Evolutionary conservation across 2,797 vertebrate species (phyloP), one percentile per base, ranked within the genome.

Genomic region (Gambelia wislizenii): DNA sequence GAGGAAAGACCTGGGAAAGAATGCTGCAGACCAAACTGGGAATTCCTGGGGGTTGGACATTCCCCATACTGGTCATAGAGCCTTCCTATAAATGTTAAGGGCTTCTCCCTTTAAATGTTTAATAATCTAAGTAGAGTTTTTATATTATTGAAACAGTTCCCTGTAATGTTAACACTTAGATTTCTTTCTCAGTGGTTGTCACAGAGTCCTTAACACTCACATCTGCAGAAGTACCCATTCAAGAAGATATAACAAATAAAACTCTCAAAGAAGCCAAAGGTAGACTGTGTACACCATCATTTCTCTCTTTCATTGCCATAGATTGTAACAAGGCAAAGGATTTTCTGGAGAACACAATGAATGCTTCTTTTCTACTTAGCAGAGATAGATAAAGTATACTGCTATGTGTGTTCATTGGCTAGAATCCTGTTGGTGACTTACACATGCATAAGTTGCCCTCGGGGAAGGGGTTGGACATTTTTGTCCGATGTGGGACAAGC

Each of bases 221-320:
- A 4, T 47, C 96, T 78, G 94, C 96, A 10, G 95, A 96, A 87
- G 97, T 97, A 9, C 96, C 84, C 61, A 84, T 89, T 39, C 96
- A 92, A 89, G 95, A 97, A 88, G 95, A 96, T 77, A 94, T 89
- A n/a, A 97, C 13, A 6, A 75, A 97, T 89, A 95, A 97, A 91
- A 96, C 95, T 56, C 88, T 96, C 47, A 96, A 96, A 77, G 97
- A 98, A 95, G 96, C 97, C 86, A 97, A 97, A 96, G 98, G 98
- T 98, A 91, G 79, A 59, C 27, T 42, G 16, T 8, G 52, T 33
- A 0, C 82, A 27, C n/a, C 13, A 25, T 27, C 44, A 14, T 30
- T 8, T 72, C 52, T 47, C 89, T 89, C 59, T 39, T 86, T 85
- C 44, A 81, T 64, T 80, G 36, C 39, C 42, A 49, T 2, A 84